phyloP scores from a whole-genome alignment of 2,888 invertebrate genomes.

The Gerris lacustris region DNA sequence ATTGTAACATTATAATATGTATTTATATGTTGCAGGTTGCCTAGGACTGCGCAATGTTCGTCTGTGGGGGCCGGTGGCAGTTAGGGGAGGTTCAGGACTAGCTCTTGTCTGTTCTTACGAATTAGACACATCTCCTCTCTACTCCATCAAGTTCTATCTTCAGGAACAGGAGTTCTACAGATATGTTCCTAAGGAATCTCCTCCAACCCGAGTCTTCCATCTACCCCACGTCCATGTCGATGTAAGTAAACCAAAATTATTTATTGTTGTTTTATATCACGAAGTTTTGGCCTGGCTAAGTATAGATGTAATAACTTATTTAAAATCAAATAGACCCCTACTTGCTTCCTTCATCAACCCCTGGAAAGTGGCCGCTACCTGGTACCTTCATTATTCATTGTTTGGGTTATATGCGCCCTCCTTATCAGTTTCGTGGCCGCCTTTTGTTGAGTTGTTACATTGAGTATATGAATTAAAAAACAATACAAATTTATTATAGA shows the following conservation, averaged over 20 bases:
- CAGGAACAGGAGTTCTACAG: constrained; percentile 63
- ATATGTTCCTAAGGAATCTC: constrained; percentile 57
- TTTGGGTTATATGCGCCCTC: too few relatives aligned
- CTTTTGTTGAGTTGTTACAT: too few relatives aligned
- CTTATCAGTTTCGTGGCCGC: too few relatives aligned
- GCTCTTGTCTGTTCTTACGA: constrained; percentile 46
- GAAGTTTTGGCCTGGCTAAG: too few relatives aligned
- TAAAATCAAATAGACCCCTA: too few relatives aligned
- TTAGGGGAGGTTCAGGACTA: constrained; percentile 44
- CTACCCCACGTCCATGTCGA: constrained; percentile 57
- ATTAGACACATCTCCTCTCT: constrained; percentile 51
- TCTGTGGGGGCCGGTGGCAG: constrained; percentile 41
- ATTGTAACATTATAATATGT: too few relatives aligned
- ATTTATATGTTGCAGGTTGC: constrained; percentile 21
- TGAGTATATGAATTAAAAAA: too few relatives aligned
- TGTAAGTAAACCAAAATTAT: constrained; percentile 45
- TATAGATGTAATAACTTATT: too few relatives aligned
- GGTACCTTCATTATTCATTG: too few relatives aligned
- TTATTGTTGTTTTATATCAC: not conserved
- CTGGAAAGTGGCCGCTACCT: too few relatives aligned
- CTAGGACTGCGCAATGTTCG: constrained; percentile 24
- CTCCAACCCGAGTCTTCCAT: constrained; percentile 54
- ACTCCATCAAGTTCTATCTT: constrained; percentile 65
- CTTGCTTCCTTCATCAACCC: too few relatives aligned
- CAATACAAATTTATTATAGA: too few relatives aligned